Conservation (phyloP, 2,113 vertebrate genomes). For the Podocnemis expansa region DNA sequence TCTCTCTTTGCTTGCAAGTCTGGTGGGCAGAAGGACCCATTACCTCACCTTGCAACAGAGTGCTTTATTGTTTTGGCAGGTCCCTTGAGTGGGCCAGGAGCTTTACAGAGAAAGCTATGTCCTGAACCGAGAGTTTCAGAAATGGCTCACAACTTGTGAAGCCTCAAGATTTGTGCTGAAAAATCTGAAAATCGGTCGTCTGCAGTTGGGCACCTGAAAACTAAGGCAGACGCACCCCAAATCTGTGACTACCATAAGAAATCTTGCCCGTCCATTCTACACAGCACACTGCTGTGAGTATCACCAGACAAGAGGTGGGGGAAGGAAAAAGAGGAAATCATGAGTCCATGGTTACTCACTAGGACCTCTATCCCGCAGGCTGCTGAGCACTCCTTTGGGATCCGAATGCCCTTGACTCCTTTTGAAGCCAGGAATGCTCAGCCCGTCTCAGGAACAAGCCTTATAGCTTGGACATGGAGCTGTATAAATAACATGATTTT, state of each 20-base stretch:
- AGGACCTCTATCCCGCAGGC: background rate
- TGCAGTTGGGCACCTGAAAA: background rate
- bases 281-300: background rate
- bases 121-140: background rate
- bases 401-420: background rate
- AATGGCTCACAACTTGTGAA: background rate
- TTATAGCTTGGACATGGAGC: background rate
- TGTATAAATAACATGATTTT: background rate
- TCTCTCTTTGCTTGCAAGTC: background rate
- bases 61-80: background rate
- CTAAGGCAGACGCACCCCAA: background rate
- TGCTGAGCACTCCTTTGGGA: background rate
- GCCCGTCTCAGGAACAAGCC: background rate
- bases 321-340: background rate
- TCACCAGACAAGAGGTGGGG: background rate
- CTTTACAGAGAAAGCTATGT: background rate
- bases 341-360: background rate
- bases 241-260: background rate
- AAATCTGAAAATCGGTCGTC: background rate
- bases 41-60: background rate
- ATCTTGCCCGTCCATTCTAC: background rate
- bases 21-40: background rate
- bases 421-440: background rate
- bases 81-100: background rate
- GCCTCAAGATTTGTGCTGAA: background rate